Evolutionary conservation across 35 echinoderm and acorn worm genomes (phyloP), one percentile per base, ranked within the genome.

Genomic region (Hemicentrotus pulcherrimus): DNA sequence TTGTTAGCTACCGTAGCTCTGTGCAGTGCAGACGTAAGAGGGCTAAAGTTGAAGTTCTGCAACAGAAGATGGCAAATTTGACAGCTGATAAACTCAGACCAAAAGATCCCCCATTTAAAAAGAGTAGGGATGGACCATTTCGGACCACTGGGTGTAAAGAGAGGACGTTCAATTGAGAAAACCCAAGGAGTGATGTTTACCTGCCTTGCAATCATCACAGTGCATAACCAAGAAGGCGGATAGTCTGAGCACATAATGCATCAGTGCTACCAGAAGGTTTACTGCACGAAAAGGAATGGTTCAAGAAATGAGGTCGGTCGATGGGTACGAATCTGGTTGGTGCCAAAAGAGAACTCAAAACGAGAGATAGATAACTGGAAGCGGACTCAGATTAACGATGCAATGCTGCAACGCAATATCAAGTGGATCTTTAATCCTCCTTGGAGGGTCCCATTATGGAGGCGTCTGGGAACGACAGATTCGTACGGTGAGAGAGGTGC

Each of bases 351-450:
- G 97, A 97, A 92, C 32, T 96, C 32, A 32, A 61, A 60, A 59
- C n/a, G 78, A 18, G 28, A 52, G 22, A 91, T 97, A 12, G 47
- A 97, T 16, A 35, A 71, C 2, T 90, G 93, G 86, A 91, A 96
- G 9, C 46, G 87, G 32, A 41, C 24, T 32, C 87, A 78, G 47
- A 89, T 96, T 48, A 32, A 59, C 46, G 65, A 50, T 0, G 28
- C 24, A 71, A 9, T 97, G 31, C 32, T 32, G 15, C 61, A 85
- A 18, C 71, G 41, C 32, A 88, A 88, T 31, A 97, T 94, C 85
- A 13, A 97, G 47, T 97, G 95, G 96, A 47, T 31, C 11, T 97
- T 96, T 35, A 97, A 96, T 88, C 93, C 95, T 32, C 94, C 96
- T n/a, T 5, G 32, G 86, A 47, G 95, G 95, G 5, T 95, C 94